phyloP scores from a whole-genome alignment of 2,797 vertebrate genomes.

The Monodelphis domestica region DNA sequence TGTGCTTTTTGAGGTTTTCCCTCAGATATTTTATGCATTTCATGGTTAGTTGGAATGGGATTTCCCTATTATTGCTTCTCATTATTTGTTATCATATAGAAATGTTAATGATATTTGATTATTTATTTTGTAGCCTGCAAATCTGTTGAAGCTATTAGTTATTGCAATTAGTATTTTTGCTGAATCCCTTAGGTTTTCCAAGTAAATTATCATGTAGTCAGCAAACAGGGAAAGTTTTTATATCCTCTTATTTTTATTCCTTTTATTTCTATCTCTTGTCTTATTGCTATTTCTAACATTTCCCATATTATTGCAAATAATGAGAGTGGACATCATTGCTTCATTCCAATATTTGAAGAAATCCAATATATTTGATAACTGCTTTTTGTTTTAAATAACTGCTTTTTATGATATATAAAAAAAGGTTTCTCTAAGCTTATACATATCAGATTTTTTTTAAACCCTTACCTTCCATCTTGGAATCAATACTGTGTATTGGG shows the following conservation, averaged over 20 bases:
- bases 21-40: background rate
- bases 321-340: background rate
- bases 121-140: background rate
- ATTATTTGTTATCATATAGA: background rate
- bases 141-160: background rate
- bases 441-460: too few relatives aligned
- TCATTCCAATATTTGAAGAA: background rate
- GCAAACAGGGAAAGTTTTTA: background rate
- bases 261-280: too few relatives aligned
- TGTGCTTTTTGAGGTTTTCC: background rate
- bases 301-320: background rate
- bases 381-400: background rate
- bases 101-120: background rate
- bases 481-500: too few relatives aligned
- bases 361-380: background rate
- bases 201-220: background rate
- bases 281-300: background rate
- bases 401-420: background rate
- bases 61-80: background rate
- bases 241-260: background rate
- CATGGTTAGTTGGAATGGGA: background rate
- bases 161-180: background rate
- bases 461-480: too few relatives aligned
- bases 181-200: background rate
- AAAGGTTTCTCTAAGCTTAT: background rate